Evolutionary conservation across 2,888 invertebrate genomes (phyloP), one percentile per base, ranked within the genome.

Genomic region (Boloria euphrosyne): DNA sequence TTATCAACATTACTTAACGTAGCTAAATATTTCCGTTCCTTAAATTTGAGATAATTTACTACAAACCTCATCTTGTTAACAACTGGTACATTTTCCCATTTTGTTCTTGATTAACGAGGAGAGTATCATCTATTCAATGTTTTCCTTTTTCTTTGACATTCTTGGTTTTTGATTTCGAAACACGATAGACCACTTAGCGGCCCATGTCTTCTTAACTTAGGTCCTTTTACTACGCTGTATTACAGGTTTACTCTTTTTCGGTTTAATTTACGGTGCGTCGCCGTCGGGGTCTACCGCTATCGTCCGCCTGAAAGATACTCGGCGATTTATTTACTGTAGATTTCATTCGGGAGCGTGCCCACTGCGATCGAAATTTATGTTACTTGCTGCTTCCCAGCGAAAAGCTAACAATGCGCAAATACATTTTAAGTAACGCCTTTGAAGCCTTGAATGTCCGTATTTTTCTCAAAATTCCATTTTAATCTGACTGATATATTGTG

Each of bases 171-270:
- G 78, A 84, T 84, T 84, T 87, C 83, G 75, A 81, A 86, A 92
- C 91, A 91, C 86, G 90, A 87, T 90, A 90, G 90, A 80, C 89
- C 91, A 92, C 86, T 92, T 92, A 92, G 85, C 83, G 85, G 76
- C 75, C 80, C 83, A 79, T 90, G 89, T 90, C 84, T 82, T 85
- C 86, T 89, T 88, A 87, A 90, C 84, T 90, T 87, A 87, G 84
- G 80, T 77, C 81, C 78, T 85, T 83, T 86, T 86, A 85, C 87
- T 88, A 85, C 85, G 82, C 82, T 85, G 53, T 59, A 51, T 27
- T 86, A 85, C 85, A 86, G 86, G 84, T 77, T 81, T 82, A 81
- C 85, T 87, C 86, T 85, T 89, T 90, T 90, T 89, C 80, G 86
- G 81, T 83, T 81, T 85, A 85, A 90, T 90, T 90, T 90, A 90